Percentiles rank a stretch among this genome's conserved stretches.
Evolutionary conservation across 2,113 vertebrate species (phyloP).

Genomic region (Amphiprion ocellaris): DNA sequence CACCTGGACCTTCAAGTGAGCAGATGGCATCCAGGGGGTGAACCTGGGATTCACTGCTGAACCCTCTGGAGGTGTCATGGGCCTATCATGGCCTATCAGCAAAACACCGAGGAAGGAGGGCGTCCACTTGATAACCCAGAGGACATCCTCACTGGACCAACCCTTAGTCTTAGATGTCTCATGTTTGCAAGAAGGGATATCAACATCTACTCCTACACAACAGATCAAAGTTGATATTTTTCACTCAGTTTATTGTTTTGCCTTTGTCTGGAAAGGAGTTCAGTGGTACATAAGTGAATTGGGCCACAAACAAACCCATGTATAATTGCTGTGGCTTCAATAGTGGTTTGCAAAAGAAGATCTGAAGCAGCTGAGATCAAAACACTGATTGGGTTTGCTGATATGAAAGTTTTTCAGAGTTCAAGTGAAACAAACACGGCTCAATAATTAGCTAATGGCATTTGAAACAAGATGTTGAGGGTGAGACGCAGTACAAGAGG

Average conservation of each 20-base stretch:
- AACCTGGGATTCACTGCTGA: too few species aligned
- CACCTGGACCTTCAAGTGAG: too few species aligned
- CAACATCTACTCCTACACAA: too few species aligned
- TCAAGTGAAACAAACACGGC: conserved; percentile 4
- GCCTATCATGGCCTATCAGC: too few species aligned
- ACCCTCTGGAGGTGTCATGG: too few species aligned
- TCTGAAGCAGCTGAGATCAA: conserved; percentile 25
- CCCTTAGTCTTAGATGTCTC: too few species aligned
- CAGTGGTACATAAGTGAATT: neutral
- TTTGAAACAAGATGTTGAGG: neutral
- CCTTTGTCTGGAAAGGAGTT: neutral
- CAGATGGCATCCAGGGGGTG: too few species aligned
- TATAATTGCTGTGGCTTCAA: neutral
- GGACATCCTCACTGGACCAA: too few species aligned
- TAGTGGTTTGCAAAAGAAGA: neutral
- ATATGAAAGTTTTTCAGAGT: conserved; percentile 5
- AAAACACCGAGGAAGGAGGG: too few species aligned
- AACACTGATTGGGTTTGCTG: conserved; percentile 1
- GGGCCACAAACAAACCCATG: neutral
- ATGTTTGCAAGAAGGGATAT: too few species aligned
- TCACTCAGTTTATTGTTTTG: conserved; percentile 4
- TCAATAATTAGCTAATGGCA: conserved; percentile 5
- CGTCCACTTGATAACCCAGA: too few species aligned
- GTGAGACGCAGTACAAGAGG: neutral
- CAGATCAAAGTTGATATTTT: neutral